A percentile compares a stretch with the other conserved stretches of the same genome.
phyloP scores from a whole-genome alignment of 2,797 vertebrate genomes.

The Rhinogobio ventralis region DNA sequence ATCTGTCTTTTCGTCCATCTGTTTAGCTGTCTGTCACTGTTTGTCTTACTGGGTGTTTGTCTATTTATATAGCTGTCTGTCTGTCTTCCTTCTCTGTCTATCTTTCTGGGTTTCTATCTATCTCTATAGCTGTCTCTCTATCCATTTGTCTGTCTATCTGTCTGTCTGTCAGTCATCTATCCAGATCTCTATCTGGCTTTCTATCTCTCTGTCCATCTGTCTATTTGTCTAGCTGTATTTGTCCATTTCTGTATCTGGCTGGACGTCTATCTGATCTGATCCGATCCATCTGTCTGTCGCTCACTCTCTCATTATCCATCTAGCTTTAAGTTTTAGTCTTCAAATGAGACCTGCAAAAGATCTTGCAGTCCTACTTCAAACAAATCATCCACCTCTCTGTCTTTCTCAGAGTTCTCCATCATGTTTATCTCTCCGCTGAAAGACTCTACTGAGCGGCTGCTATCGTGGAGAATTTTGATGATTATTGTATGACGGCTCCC shows the following conservation, averaged over 20 bases:
- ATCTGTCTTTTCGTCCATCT: not conserved
- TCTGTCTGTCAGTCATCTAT: accelerated
- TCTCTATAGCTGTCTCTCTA: not conserved
- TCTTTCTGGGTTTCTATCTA: not conserved
- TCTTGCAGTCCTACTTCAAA: not conserved
- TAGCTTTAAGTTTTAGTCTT: not conserved
- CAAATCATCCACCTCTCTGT: not conserved
- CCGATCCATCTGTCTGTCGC: not conserved
- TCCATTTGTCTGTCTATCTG: not conserved
- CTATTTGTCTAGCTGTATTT: too few species aligned
- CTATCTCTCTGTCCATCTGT: not conserved
- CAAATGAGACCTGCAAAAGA: not conserved
- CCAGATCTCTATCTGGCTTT: not conserved
- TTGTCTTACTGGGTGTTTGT: not conserved
- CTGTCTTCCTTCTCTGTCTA: not conserved
- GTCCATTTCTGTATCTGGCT: not conserved
- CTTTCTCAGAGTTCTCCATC: constrained; percentile 5
- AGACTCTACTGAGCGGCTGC: not conserved
- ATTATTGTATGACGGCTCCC: constrained; percentile 1
- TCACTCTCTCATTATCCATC: not conserved
- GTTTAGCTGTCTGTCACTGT: not conserved
- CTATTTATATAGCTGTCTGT: not conserved
- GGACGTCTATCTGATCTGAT: not conserved
- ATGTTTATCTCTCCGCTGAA: not conserved
- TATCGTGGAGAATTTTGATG: constrained; percentile 16